Percentiles rank a stretch among this genome's conserved stretches.
These are phyloP conservation scores for Crossaster papposus DNA, from an alignment of 53 echinoderm and acorn worm species.

Conservation along the genomic window DNA sequence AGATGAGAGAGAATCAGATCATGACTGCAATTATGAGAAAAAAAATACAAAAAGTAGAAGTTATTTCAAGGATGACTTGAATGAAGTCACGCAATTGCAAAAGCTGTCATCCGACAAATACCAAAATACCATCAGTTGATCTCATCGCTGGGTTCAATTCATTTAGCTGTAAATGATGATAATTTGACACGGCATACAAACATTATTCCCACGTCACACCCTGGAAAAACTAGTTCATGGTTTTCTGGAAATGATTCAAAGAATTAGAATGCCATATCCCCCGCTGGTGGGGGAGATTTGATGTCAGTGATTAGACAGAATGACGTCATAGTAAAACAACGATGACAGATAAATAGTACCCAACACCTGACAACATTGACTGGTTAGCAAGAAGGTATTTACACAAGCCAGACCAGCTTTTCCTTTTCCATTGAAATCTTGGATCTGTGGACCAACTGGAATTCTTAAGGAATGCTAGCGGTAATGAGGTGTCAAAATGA, in stretches of 20 bases:
- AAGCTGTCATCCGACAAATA: neutral
- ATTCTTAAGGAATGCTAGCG: neutral
- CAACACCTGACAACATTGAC: neutral
- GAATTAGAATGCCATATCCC: neutral
- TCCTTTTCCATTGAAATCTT: neutral
- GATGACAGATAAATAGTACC: neutral
- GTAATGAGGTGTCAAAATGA: neutral
- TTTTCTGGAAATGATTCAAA: neutral
- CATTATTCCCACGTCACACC: neutral
- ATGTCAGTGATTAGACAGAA: neutral
- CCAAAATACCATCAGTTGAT: neutral
- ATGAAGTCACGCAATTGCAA: neutral
- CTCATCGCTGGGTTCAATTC: neutral
- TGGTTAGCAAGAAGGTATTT: neutral
- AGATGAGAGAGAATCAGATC: too few relatives aligned
- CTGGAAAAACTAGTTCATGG: neutral
- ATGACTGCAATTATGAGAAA: too few relatives aligned
- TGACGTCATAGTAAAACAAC: neutral
- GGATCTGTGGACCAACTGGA: neutral
- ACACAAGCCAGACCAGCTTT: neutral
- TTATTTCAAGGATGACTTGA: neutral
- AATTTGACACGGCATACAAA: neutral
- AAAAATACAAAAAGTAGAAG: too few relatives aligned
- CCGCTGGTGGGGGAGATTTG: neutral
- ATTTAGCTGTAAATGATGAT: neutral